Evolutionary conservation across 2,888 invertebrate species (phyloP).

Genomic region (Drosophila pseudotakahashii): DNA sequence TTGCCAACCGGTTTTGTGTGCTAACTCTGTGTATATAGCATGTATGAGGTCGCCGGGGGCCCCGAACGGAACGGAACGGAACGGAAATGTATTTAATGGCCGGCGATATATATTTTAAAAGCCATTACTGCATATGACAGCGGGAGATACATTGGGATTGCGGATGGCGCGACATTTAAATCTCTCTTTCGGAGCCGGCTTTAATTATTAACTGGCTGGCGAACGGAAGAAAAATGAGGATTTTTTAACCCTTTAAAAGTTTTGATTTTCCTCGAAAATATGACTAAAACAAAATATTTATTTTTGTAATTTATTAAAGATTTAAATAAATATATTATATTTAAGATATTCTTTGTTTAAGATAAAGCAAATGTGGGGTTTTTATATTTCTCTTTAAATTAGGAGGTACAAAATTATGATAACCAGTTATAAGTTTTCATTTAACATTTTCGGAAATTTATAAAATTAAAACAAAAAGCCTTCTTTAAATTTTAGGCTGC

Average conservation of each 20-base stretch:
- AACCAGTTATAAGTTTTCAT: too few relatives aligned
- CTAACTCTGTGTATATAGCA: conserved; percentile 31
- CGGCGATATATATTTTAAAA: conserved; percentile 51
- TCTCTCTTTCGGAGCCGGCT: conserved; percentile 26
- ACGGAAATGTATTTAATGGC: conserved; percentile 52
- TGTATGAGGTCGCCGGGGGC: conserved; percentile 5
- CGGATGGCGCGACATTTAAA: conserved; percentile 29
- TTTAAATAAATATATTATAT: too few relatives aligned
- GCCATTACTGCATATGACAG: conserved; percentile 54
- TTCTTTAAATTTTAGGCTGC: too few relatives aligned
- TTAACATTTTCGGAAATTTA: too few relatives aligned
- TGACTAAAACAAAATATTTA: too few relatives aligned
- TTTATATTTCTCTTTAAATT: too few relatives aligned
- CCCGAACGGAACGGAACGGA: conserved; percentile 32
- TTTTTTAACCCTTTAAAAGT: conserved; percentile 1
- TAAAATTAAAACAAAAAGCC: too few relatives aligned
- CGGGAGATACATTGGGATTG: conserved; percentile 46
- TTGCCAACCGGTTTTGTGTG: conserved; percentile 51
- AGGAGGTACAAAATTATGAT: too few relatives aligned
- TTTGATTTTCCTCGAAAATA: too few relatives aligned
- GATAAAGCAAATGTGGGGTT: too few relatives aligned
- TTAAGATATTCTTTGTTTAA: too few relatives aligned
- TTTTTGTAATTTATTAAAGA: too few relatives aligned
- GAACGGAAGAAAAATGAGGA: neutral
- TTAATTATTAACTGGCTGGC: conserved; percentile 43